These are phyloP conservation scores for Microlaimidae sp. DNA, from an alignment of 2,888 invertebrate species.

Conservation along the genomic window DNA sequence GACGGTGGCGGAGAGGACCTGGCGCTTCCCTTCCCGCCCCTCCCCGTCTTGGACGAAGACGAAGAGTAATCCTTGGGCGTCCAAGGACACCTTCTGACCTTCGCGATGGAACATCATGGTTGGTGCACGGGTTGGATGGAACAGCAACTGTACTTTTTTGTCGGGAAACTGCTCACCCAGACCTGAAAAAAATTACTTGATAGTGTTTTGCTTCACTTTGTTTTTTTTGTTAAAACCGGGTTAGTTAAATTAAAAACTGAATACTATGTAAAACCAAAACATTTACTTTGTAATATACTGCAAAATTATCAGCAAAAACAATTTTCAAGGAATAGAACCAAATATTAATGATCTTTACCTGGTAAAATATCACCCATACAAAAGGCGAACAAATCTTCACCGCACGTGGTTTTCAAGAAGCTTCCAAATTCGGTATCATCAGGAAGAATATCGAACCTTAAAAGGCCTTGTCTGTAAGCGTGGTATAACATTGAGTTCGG, in stretches of 20 bases:
- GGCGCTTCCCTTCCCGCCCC: neutral
- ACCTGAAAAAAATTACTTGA: too few species aligned
- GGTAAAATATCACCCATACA: neutral
- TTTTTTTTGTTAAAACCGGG: too few species aligned
- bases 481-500: conserved; percentile 5
- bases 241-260: too few species aligned
- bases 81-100: neutral
- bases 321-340: too few species aligned
- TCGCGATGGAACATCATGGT: neutral
- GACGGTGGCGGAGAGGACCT: neutral
- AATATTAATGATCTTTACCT: too few species aligned
- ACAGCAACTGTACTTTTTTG: neutral
- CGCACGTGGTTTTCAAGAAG: neutral
- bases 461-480: neutral
- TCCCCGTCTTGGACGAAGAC: neutral
- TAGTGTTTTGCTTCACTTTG: too few species aligned
- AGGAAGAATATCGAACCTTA: neutral
- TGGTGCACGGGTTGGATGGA: neutral
- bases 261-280: too few species aligned
- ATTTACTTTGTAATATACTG: too few species aligned
- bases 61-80: neutral
- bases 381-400: neutral
- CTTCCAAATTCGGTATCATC: neutral
- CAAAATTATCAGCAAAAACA: too few species aligned
- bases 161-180: neutral